Percentiles rank a stretch among this genome's conserved stretches.
phyloP scores from a whole-genome alignment of 2,797 vertebrate genomes.

The Microchirus variegatus region DNA sequence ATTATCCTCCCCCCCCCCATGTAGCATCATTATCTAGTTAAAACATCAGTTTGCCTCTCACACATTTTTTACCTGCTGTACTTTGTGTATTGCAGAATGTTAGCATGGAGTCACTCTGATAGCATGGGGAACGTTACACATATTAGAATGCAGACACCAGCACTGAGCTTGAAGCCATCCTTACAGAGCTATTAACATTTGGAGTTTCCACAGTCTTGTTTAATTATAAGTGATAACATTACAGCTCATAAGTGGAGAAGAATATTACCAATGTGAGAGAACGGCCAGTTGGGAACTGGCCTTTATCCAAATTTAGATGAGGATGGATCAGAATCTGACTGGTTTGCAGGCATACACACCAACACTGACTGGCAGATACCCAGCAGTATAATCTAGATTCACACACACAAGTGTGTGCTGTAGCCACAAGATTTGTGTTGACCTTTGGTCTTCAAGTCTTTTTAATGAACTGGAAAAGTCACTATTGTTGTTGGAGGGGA shows the following conservation, averaged over 20 bases:
- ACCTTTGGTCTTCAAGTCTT: constrained; percentile 7
- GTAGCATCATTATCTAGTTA: neutral
- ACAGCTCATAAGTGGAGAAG: neutral
- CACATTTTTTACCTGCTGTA: neutral
- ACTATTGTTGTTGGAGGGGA: constrained; percentile 1
- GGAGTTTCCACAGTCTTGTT: neutral
- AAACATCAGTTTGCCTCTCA: neutral
- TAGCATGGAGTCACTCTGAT: neutral
- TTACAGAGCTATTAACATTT: neutral
- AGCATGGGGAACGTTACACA: neutral
- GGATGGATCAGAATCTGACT: neutral
- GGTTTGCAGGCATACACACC: neutral
- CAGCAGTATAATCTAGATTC: neutral
- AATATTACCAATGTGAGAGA: neutral
- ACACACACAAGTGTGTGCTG: neutral
- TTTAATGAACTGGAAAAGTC: constrained; percentile 11
- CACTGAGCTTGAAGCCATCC: neutral
- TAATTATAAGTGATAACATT: constrained; percentile 9
- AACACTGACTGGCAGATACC: neutral
- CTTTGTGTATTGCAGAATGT: neutral
- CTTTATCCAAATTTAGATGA: neutral
- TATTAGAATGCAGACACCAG: neutral
- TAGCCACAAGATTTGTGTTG: neutral
- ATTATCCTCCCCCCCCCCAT: neutral
- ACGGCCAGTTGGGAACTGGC: neutral